A percentile compares a stretch with the other conserved stretches of the same genome.
These are phyloP conservation scores for Odocoileus hemionus DNA, from an alignment of 2,113 vertebrate species.

Conservation along the genomic window DNA sequence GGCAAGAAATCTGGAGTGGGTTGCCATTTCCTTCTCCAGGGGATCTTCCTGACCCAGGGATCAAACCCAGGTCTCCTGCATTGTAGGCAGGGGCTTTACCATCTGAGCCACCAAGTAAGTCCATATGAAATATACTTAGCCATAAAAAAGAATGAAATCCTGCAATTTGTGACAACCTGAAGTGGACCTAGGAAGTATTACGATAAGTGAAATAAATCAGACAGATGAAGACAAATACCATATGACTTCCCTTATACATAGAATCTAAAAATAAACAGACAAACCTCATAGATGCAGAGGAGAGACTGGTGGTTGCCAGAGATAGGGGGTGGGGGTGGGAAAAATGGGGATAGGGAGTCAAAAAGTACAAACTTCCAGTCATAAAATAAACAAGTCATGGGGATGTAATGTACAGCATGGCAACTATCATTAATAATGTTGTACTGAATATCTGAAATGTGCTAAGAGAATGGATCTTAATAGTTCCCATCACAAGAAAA, in stretches of 20 bases:
- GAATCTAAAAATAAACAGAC: background rate
- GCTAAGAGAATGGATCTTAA: background rate
- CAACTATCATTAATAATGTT: background rate
- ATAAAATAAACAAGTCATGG: background rate
- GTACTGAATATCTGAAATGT: background rate
- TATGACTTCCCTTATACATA: background rate
- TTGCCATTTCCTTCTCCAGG: background rate
- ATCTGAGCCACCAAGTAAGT: background rate
- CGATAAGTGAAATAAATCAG: background rate
- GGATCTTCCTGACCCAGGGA: background rate
- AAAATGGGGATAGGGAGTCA: background rate
- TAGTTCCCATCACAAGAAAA: background rate
- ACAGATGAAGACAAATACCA: background rate
- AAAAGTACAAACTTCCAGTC: background rate
- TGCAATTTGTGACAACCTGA: background rate
- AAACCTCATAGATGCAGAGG: background rate
- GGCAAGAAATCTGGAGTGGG: background rate
- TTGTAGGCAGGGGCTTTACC: background rate
- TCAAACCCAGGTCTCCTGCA: background rate
- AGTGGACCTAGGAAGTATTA: background rate
- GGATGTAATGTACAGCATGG: background rate
- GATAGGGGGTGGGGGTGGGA: fast-evolving
- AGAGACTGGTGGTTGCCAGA: background rate
- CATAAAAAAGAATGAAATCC: background rate
- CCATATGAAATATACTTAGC: background rate